A percentile compares a stretch with the other conserved stretches of the same genome.
phyloP scores from a whole-genome alignment of 1,140 invertebrate species.

The Aporrectodea caliginosa region DNA sequence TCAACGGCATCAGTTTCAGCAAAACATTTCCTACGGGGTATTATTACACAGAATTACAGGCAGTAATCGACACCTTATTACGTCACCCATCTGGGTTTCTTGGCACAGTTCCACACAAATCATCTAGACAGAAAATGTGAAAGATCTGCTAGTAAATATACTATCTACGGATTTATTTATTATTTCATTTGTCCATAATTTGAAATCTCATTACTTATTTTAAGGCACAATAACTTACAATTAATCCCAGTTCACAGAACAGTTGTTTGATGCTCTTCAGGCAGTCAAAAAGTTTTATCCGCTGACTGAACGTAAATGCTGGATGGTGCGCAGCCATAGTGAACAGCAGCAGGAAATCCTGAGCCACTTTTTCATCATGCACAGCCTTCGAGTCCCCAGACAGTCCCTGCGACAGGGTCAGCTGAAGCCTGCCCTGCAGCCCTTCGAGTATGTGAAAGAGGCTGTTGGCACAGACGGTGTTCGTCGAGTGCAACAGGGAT shows the following conservation, averaged over 20 bases:
- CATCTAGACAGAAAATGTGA: no score
- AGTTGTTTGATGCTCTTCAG: background rate
- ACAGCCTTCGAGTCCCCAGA: constrained; percentile 39
- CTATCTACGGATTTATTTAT: no score
- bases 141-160: no score
- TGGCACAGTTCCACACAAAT: no score
- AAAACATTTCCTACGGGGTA: no score
- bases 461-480: constrained; percentile 75
- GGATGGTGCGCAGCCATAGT: constrained; percentile 89
- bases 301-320: constrained; percentile 87
- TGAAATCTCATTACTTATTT: no score
- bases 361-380: constrained; percentile 52
- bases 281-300: constrained; percentile 36
- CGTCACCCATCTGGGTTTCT: no score
- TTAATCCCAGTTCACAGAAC: background rate
- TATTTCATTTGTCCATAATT: no score
- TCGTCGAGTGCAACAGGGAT: constrained; percentile 78
- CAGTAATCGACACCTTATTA: no score
- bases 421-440: constrained; percentile 33
- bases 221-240: no score
- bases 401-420: background rate
- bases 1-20: no score
- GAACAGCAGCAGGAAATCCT: constrained; percentile 79
- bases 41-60: no score
- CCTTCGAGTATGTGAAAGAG: constrained; percentile 70